Percentiles rank a stretch among this genome's conserved stretches.
phyloP scores from a whole-genome alignment of 1,140 invertebrate species.

The Rhopalosiphum padi region DNA sequence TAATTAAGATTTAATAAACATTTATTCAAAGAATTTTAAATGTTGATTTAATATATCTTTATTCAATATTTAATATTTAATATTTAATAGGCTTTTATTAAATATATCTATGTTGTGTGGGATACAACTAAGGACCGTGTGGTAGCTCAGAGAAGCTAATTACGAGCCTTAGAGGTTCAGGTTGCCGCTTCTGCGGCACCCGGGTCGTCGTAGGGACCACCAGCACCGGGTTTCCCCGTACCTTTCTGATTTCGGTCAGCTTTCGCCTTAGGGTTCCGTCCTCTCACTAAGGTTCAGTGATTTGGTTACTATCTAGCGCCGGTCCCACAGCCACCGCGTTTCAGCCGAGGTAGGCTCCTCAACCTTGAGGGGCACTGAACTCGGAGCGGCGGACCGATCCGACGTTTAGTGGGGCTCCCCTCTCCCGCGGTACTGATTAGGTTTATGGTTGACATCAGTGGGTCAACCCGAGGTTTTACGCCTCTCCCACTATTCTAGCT shows the following conservation, averaged over 20 bases:
- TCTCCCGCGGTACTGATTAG: neutral
- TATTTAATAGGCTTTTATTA: too few relatives aligned
- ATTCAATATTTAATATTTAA: too few relatives aligned
- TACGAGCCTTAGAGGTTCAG: too few relatives aligned
- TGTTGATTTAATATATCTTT: too few relatives aligned
- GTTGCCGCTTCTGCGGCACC: too few relatives aligned
- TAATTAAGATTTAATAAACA: too few relatives aligned
- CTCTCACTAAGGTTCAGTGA: neutral
- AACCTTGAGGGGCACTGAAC: neutral
- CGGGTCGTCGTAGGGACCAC: slow-evolving; percentile 14
- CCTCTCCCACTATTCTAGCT: neutral
- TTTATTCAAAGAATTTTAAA: too few relatives aligned
- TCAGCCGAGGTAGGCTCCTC: neutral
- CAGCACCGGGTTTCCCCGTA: neutral
- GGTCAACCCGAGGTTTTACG: neutral
- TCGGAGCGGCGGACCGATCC: too few relatives aligned
- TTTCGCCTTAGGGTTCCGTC: neutral
- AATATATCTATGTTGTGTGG: too few relatives aligned
- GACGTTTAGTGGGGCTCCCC: neutral
- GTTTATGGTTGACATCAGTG: too few relatives aligned
- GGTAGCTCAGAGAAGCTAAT: too few relatives aligned
- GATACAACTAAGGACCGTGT: too few relatives aligned
- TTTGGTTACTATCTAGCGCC: neutral
- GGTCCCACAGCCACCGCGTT: neutral
- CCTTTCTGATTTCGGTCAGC: neutral